Percentiles rank a stretch among this genome's conserved stretches.
phyloP scores from a whole-genome alignment of 1,140 invertebrate species.

The Stegodyphus mimosarum region DNA sequence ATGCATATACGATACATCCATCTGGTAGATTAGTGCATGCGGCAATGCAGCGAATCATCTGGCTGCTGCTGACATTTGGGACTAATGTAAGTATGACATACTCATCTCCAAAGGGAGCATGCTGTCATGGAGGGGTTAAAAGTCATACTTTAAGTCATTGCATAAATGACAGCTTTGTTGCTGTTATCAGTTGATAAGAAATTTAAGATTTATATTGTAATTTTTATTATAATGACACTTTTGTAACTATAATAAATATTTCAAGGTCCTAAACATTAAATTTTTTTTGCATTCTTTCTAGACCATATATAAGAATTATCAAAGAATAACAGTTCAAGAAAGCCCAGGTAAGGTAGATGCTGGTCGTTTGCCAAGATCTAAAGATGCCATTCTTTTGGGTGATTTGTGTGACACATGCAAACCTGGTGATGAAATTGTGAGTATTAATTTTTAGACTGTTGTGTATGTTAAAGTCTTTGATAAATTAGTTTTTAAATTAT shows the following conservation, averaged over 20 bases:
- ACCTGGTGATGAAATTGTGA: constrained; percentile 96
- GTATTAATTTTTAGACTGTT: background rate
- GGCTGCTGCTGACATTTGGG: too few relatives aligned
- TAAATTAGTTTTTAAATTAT: background rate
- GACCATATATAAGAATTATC: constrained; percentile 98
- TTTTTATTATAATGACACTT: constrained; percentile 10
- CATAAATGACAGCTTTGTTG: background rate
- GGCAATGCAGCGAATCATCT: too few relatives aligned
- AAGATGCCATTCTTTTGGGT: constrained; percentile 94
- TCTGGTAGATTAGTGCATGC: too few relatives aligned
- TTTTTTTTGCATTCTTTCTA: constrained; percentile 70
- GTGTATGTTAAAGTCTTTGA: background rate
- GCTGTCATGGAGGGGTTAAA: too few relatives aligned
- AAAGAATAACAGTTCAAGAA: constrained; percentile 98
- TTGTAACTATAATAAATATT: background rate
- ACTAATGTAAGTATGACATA: too few relatives aligned
- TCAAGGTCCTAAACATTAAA: constrained; percentile 8
- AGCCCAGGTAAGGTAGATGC: constrained; percentile 90
- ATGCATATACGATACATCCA: too few relatives aligned
- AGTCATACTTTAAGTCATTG: background rate
- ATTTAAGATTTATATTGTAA: constrained; percentile 1
- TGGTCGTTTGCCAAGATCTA: constrained; percentile 96
- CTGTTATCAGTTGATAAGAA: background rate
- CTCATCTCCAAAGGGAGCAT: too few relatives aligned
- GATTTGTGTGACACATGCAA: constrained; percentile 97